These are phyloP conservation scores for Tachina lurida DNA, from an alignment of 2,888 invertebrate genomes.

Conservation along the genomic window DNA sequence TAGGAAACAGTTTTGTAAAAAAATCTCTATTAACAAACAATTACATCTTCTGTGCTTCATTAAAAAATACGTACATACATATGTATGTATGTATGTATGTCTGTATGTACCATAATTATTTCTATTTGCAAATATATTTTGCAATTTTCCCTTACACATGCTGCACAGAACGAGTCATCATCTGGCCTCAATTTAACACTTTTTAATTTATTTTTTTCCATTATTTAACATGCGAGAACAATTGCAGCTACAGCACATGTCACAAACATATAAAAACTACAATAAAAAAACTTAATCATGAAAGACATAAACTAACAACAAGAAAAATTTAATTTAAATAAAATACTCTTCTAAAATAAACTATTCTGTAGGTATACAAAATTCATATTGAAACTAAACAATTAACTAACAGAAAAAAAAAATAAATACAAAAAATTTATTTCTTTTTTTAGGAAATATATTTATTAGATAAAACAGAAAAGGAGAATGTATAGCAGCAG, in stretches of 20 bases:
- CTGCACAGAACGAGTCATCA: conserved; percentile 28
- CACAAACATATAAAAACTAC: conserved; percentile 48
- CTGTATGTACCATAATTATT: not conserved
- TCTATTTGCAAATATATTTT: not conserved
- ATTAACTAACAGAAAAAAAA: not conserved
- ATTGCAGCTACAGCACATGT: conserved; percentile 49
- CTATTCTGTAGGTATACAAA: conserved; percentile 14
- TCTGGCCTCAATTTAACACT: conserved; percentile 49
- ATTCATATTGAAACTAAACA: conserved; percentile 41
- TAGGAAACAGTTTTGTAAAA: too few species aligned
- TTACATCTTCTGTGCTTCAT: conserved; percentile 8
- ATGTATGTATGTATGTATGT: too few species aligned
- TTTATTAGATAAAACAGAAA: conserved; percentile 22
- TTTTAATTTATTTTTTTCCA: conserved; percentile 64
- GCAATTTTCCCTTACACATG: conserved; percentile 69
- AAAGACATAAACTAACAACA: not conserved
- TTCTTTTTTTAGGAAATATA: conserved; percentile 48
- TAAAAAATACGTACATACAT: not conserved
- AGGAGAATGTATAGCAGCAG: not conserved
- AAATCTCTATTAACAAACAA: conserved; percentile 3
- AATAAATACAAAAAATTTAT: conserved; percentile 36
- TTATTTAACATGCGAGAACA: conserved; percentile 16
- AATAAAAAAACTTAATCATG: conserved; percentile 1
- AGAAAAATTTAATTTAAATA: conserved; percentile 37
- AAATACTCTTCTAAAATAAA: conserved; percentile 1